Conservation (phyloP, 1,140 invertebrate genomes). For the Lerema accius region DNA sequence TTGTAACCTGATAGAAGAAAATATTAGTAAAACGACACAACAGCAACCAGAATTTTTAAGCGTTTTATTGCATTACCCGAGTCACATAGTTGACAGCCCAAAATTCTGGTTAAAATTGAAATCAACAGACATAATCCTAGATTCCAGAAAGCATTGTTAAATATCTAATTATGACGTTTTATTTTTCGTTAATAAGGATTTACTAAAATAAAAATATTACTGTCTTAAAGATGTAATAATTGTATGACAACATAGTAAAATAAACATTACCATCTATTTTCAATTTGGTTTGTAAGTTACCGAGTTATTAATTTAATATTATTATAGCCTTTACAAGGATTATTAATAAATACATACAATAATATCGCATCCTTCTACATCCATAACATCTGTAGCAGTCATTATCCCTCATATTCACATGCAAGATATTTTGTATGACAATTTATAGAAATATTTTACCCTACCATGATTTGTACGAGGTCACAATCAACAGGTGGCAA, state of each 20-base stretch:
- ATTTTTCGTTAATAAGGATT: background rate
- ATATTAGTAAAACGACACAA: conserved; percentile 37
- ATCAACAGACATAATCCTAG: conserved; percentile 15
- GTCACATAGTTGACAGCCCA: background rate
- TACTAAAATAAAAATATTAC: background rate
- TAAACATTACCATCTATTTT: background rate
- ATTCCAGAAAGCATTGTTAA: background rate
- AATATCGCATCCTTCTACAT: conserved; percentile 34
- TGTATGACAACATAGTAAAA: background rate
- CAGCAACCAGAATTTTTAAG: conserved; percentile 39
- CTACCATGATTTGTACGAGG: conserved; percentile 4
- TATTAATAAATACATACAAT: conserved; percentile 39
- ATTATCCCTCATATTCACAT: conserved; percentile 13
- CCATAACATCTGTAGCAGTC: conserved; percentile 23
- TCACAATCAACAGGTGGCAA: background rate
- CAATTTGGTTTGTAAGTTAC: background rate
- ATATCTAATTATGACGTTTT: background rate
- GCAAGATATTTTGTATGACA: conserved; percentile 21
- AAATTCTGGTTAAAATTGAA: conserved; percentile 36
- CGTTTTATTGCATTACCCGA: conserved; percentile 12
- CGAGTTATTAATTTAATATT: no score
- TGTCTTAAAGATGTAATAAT: background rate
- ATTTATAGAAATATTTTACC: conserved; percentile 5
- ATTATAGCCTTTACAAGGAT: conserved; percentile 8
- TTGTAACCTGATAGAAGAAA: conserved; percentile 49